These are phyloP conservation scores for Phrynosoma blainvillii DNA, from an alignment of 2,113 vertebrate species.

Conservation along the genomic window DNA sequence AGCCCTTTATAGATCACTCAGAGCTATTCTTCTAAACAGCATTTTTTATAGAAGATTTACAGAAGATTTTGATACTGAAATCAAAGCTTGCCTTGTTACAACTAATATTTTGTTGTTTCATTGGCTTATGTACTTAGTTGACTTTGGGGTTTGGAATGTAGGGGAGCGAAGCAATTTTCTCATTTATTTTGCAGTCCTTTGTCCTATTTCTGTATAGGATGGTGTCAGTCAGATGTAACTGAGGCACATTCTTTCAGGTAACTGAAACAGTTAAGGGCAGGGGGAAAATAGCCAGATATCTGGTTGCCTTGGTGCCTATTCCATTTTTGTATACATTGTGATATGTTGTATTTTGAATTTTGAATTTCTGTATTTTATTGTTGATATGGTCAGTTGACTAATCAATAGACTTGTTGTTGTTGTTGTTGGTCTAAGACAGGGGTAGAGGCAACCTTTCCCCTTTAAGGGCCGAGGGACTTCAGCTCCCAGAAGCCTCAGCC, in stretches of 20 bases:
- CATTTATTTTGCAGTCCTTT: not conserved
- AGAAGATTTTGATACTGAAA: not conserved
- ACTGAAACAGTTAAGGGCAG: not conserved
- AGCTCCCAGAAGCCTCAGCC: too few relatives aligned
- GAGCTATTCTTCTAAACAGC: conserved; percentile 31
- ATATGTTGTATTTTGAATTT: too few relatives aligned
- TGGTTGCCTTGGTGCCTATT: too few relatives aligned
- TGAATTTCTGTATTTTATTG: too few relatives aligned
- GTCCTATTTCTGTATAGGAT: not conserved
- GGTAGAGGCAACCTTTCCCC: too few relatives aligned
- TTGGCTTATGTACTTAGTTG: not conserved
- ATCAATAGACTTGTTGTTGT: too few relatives aligned
- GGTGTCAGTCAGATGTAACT: not conserved
- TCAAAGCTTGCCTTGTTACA: conserved; percentile 1
- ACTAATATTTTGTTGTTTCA: conserved; percentile 9
- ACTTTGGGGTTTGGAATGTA: too few relatives aligned
- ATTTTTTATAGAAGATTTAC: not conserved
- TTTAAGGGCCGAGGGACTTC: too few relatives aligned
- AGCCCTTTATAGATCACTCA: conserved; percentile 12
- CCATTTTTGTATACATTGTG: too few relatives aligned
- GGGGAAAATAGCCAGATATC: too few relatives aligned
- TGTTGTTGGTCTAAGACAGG: too few relatives aligned
- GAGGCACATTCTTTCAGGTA: conserved; percentile 6
- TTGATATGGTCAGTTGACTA: too few relatives aligned
- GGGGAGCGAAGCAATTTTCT: not conserved